Evolutionary conservation across 2,888 invertebrate species (phyloP).

Genomic region (Micropterix aruncella): DNA sequence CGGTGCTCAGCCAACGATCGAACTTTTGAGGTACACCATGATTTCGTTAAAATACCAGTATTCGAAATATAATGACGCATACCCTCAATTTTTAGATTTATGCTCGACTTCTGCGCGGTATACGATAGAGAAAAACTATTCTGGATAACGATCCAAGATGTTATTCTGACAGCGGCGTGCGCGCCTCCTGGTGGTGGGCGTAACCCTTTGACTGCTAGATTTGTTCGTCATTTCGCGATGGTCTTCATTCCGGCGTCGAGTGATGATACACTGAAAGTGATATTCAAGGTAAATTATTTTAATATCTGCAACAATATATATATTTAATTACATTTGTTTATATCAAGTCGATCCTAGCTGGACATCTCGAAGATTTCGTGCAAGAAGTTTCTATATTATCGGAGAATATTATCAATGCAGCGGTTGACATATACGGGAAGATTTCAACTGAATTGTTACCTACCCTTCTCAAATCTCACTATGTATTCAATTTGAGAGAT

Average conservation of each 20-base stretch:
- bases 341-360: constrained; percentile 49
- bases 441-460: constrained; percentile 72
- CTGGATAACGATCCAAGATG: constrained; percentile 80
- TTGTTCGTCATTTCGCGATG: constrained; percentile 80
- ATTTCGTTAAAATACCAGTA: no score
- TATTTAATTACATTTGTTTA: background rate
- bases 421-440: constrained; percentile 70
- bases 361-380: constrained; percentile 68
- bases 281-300: constrained; percentile 44
- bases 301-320: constrained; percentile 5
- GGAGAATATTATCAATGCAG: constrained; percentile 64
- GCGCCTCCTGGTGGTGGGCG: constrained; percentile 86
- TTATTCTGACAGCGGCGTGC: constrained; percentile 71
- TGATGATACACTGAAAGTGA: constrained; percentile 59
- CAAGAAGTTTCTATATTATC: constrained; percentile 50
- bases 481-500: constrained; percentile 84
- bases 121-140: constrained; percentile 80
- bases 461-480: constrained; percentile 85
- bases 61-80: no score
- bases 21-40: constrained; percentile 71
- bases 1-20: constrained; percentile 86
- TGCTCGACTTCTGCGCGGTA: constrained; percentile 63
- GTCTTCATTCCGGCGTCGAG: constrained; percentile 72
- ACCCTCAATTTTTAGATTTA: constrained; percentile 42
- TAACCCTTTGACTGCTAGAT: constrained; percentile 71